These are phyloP conservation scores for Cephus runcator DNA, from an alignment of 2,888 invertebrate species.

Conservation along the genomic window DNA sequence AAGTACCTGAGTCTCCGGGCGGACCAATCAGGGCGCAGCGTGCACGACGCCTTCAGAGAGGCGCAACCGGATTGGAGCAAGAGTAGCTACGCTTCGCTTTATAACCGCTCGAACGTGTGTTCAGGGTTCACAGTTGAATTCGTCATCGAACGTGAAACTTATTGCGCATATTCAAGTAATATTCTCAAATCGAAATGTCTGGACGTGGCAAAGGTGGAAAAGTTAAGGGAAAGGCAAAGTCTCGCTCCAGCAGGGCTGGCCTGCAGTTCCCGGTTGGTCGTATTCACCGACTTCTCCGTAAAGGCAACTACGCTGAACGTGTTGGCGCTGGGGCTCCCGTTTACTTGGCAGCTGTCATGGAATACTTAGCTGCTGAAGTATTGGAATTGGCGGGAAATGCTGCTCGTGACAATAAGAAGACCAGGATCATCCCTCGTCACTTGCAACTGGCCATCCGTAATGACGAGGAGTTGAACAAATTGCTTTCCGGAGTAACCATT, in stretches of 20 bases:
- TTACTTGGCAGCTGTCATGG: constrained; percentile 72
- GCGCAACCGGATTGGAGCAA: too few species aligned
- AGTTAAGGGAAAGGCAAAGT: too few species aligned
- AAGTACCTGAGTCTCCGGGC: too few species aligned
- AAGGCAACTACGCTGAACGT: constrained; percentile 73
- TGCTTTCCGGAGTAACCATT: constrained; percentile 81
- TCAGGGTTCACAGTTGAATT: too few species aligned
- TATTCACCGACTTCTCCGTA: constrained; percentile 71
- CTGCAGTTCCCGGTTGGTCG: constrained; percentile 73
- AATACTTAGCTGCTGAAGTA: constrained; percentile 78
- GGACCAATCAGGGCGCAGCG: too few species aligned
- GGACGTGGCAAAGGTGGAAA: too few species aligned
- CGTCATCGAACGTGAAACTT: too few species aligned
- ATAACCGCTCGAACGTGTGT: too few species aligned
- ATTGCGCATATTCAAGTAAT: too few species aligned
- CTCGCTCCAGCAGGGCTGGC: constrained; percentile 65
- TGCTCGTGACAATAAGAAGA: constrained; percentile 76
- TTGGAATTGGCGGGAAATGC: constrained; percentile 76
- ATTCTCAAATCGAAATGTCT: too few species aligned
- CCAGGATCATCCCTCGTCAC: constrained; percentile 60
- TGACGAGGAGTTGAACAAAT: constrained; percentile 83
- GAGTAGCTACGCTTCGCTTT: too few species aligned
- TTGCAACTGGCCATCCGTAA: constrained; percentile 79
- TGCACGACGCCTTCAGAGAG: too few species aligned
- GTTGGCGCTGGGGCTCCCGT: constrained; percentile 70